These are phyloP conservation scores for Perognathus longimembris DNA, from an alignment of 2,113 vertebrate species.

Conservation along the genomic window DNA sequence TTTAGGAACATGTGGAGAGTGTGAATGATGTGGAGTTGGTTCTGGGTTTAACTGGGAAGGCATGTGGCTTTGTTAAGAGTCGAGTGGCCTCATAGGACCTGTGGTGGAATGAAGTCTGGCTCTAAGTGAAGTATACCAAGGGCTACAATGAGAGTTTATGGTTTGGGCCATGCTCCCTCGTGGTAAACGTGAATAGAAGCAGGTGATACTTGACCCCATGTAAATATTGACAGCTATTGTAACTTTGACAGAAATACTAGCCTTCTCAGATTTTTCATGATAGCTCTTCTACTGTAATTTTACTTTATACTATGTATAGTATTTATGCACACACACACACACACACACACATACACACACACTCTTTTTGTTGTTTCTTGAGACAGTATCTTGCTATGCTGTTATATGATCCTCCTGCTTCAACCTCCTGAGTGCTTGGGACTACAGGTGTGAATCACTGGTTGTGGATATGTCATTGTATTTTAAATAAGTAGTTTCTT, in stretches of 20 bases:
- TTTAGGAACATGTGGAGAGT: conserved; percentile 47
- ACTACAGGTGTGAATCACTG: neutral
- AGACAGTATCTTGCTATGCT: neutral
- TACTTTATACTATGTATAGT: neutral
- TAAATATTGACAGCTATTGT: neutral
- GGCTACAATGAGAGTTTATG: neutral
- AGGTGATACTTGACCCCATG: neutral
- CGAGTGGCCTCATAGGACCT: neutral
- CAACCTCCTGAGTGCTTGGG: neutral
- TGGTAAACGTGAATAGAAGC: neutral
- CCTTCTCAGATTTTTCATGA: neutral
- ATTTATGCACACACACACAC: neutral
- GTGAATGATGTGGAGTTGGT: neutral
- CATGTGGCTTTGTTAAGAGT: neutral
- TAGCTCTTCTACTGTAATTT: neutral
- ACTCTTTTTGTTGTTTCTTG: neutral
- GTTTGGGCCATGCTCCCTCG: neutral
- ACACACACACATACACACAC: neutral
- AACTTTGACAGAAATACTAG: neutral
- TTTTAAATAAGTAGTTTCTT: conserved; percentile 40
- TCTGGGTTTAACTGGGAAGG: conserved; percentile 55
- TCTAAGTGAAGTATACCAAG: neutral
- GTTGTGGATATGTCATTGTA: neutral
- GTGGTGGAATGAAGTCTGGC: neutral
- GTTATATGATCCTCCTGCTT: neutral